Percentiles rank a stretch among this genome's conserved stretches.
phyloP scores from a whole-genome alignment of 1,140 invertebrate species.

The Amphibalanus amphitrite region DNA sequence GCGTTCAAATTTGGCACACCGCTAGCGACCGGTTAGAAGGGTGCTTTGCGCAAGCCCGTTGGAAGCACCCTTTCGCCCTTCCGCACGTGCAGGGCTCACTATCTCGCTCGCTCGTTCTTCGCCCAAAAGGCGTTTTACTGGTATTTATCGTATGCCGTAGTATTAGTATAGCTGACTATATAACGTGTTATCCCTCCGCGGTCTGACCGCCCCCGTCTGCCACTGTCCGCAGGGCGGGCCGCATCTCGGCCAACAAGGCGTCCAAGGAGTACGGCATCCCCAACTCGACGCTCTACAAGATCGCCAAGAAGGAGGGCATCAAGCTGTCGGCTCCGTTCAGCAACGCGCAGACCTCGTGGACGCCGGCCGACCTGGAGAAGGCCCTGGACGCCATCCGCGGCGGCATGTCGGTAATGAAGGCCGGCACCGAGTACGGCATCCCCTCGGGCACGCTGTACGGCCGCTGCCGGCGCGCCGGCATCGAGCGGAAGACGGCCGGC shows the following conservation, averaged over 20 bases:
- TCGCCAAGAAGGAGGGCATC: conserved; percentile 69
- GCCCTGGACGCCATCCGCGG: conserved; percentile 63
- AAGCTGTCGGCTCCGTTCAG: conserved; percentile 69
- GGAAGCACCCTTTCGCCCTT: no score
- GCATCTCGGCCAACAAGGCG: conserved; percentile 73
- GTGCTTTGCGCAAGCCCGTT: no score
- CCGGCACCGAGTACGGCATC: conserved; percentile 64
- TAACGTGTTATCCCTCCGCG: no score
- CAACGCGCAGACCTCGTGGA: conserved; percentile 75
- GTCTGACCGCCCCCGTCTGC: no score
- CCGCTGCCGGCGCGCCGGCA: conserved; percentile 68
- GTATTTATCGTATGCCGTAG: no score
- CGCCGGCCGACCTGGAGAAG: conserved; percentile 57
- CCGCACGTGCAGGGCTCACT: no score
- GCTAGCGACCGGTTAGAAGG: no score
- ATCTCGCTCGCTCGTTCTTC: no score
- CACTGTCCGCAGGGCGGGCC: conserved; percentile 19
- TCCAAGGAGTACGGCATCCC: conserved; percentile 82
- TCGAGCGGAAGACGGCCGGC: conserved; percentile 37
- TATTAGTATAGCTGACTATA: no score
- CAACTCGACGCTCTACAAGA: conserved; percentile 75
- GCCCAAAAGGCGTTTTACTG: no score
- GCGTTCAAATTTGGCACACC: no score
- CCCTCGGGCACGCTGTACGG: conserved; percentile 70
- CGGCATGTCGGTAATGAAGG: conserved; percentile 66